Evolutionary conservation across 2,888 invertebrate genomes (phyloP), one percentile per base, ranked within the genome.

Genomic region (Netelia inedita): DNA sequence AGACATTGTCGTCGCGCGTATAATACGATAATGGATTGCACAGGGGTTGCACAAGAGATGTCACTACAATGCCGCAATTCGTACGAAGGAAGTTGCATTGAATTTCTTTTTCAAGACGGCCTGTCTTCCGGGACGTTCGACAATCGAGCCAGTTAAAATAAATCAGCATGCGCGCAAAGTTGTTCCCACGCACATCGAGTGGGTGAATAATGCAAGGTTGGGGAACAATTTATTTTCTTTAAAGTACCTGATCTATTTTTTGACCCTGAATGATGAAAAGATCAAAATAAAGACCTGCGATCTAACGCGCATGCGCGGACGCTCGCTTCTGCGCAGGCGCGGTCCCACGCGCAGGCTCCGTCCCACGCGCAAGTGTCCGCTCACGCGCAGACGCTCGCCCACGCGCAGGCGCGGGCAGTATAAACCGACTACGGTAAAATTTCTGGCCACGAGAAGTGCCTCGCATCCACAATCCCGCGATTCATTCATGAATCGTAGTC

Each of bases 1-100:
- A 84, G 82, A 88, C 89, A 91, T 90, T 90, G 85, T 87, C 83
- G 75, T 59, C 75, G 46, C 53, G 46, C 63, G 57, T 65, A 83
- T 78, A 80, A 80, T 82, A 57, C 68, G 21, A 75, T 35, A 71
- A 19, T 69, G 35, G 74, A 35, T 63, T 55, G 61, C 61, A 63
- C 16, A 57, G 43, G 46, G 69, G 74, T 71, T 72, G 21, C 28
- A 63, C 79, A 43, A 63, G 46, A 65, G 66, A 66, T 35, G 59
- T 23, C 43, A 23, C 35, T 50, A 11, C 63, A 35, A 71, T 21
- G n/a, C 57, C 41, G 28, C 50, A 3, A 41, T 46, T 41, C n/a
- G 41, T 63, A 19, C 57, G 35, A 59, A 19, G 65, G 35, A 68
- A 68, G 16, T 21, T 63, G 16, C 55, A n/a, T 65, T 50, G 61